Evolutionary conservation across 2,888 invertebrate genomes (phyloP).

Genomic region (Onchidella celtica): DNA sequence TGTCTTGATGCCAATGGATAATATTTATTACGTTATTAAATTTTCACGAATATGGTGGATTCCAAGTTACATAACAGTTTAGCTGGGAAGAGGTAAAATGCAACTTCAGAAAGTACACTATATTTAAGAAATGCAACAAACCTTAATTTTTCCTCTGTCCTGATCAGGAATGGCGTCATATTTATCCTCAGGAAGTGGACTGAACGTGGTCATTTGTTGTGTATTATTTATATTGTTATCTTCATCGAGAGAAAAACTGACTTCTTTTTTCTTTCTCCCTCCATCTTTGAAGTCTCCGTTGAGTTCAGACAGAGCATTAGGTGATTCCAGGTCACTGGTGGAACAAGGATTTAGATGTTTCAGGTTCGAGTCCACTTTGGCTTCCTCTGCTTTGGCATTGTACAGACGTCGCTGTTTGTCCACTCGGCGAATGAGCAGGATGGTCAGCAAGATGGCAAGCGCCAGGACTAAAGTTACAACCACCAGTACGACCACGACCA

Average conservation of each 20-base stretch:
- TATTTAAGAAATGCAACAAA: slow-evolving; percentile 15
- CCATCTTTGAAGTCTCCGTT: slow-evolving; percentile 24
- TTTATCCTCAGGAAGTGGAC: slow-evolving; percentile 21
- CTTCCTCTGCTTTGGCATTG: slow-evolving; percentile 55
- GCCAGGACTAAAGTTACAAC: slow-evolving; percentile 60
- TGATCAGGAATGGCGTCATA: slow-evolving; percentile 38
- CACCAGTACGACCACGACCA: slow-evolving; percentile 61
- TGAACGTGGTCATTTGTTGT: slow-evolving; percentile 36
- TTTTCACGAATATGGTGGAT: too few relatives aligned
- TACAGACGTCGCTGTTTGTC: slow-evolving; percentile 56
- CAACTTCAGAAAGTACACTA: too few relatives aligned
- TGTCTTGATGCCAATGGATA: too few relatives aligned
- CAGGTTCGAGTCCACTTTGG: slow-evolving; percentile 51
- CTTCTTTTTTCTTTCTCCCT: slow-evolving; percentile 60
- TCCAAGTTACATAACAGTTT: too few relatives aligned
- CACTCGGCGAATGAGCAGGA: slow-evolving; percentile 56
- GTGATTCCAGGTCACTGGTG: background rate
- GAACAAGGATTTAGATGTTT: slow-evolving; percentile 20
- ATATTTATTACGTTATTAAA: too few relatives aligned
- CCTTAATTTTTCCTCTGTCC: slow-evolving; percentile 46
- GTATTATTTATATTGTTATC: slow-evolving; percentile 52
- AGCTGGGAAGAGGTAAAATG: too few relatives aligned
- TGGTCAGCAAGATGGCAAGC: slow-evolving; percentile 57
- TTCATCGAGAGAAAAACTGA: slow-evolving; percentile 64
- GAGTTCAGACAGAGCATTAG: slow-evolving; percentile 27